These are phyloP conservation scores for Argyrosomus regius DNA, from an alignment of 2,797 vertebrate species.

Conservation along the genomic window DNA sequence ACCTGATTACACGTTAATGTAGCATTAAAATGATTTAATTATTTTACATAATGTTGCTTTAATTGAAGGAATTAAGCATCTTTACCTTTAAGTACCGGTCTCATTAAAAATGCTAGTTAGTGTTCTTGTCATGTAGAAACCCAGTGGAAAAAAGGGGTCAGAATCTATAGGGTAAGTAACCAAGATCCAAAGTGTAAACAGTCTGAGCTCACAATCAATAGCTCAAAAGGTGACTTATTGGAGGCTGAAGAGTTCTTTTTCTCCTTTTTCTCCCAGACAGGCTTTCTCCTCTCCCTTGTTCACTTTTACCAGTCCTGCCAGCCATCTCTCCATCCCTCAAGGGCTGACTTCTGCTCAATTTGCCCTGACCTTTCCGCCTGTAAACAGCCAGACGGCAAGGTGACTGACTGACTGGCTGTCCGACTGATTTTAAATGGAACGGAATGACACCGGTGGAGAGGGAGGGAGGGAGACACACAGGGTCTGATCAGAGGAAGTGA, in stretches of 20 bases:
- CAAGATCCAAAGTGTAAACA: conserved; percentile 41
- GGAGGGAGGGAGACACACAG: not conserved
- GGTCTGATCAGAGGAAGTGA: conserved; percentile 13
- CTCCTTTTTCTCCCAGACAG: not conserved
- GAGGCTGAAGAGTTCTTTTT: conserved; percentile 12
- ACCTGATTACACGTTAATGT: too few relatives aligned
- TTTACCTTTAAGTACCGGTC: not conserved
- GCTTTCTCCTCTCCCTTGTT: conserved; percentile 27
- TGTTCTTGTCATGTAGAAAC: conserved; percentile 17
- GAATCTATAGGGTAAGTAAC: conserved; percentile 25
- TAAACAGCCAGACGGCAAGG: conserved; percentile 57
- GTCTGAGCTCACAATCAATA: conserved; percentile 43
- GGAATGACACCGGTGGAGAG: conserved; percentile 20
- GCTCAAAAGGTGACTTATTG: conserved; percentile 44
- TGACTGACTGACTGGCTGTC: conserved; percentile 63
- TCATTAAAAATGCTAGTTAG: not conserved
- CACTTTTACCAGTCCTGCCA: conserved; percentile 37
- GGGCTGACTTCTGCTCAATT: conserved; percentile 60
- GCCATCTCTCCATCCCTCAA: conserved; percentile 40
- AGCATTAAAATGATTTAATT: too few relatives aligned
- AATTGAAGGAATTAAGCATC: not conserved
- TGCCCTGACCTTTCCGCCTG: conserved; percentile 65
- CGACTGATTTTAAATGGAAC: conserved; percentile 45
- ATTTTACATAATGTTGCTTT: not conserved
- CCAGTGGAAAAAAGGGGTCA: not conserved